Conservation (phyloP, 2,797 vertebrate genomes). For the Lagodon rhomboides region DNA sequence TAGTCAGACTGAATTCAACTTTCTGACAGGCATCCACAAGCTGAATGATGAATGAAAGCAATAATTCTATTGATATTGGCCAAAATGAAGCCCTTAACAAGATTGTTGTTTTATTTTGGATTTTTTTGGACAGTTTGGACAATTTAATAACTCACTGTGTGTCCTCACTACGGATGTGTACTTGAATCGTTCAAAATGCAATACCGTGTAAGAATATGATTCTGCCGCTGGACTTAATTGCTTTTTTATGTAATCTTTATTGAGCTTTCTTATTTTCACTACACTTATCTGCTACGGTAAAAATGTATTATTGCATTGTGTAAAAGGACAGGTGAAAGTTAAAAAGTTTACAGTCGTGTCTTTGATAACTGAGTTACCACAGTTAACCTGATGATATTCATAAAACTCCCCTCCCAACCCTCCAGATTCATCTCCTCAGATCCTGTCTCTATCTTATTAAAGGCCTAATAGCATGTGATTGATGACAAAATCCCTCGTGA, state of each 20-base stretch:
- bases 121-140: constrained; percentile 1
- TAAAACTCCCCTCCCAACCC: constrained; percentile 54
- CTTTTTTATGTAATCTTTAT: constrained; percentile 44
- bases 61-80: constrained; percentile 29
- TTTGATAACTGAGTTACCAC: constrained; percentile 51
- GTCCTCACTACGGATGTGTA: constrained; percentile 15
- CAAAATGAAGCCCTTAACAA: constrained; percentile 32
- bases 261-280: constrained; percentile 44
- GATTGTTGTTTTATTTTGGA: not conserved
- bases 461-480: constrained; percentile 80
- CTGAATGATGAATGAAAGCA: constrained; percentile 46
- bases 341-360: constrained; percentile 35
- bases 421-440: constrained; percentile 61
- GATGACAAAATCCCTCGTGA: constrained; percentile 75
- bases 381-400: constrained; percentile 63
- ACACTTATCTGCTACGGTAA: constrained; percentile 8
- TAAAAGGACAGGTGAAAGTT: constrained; percentile 28
- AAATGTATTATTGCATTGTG: constrained; percentile 31
- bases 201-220: constrained; percentile 25
- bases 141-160: constrained; percentile 31
- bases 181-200: constrained; percentile 31
- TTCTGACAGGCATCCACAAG: constrained; percentile 24
- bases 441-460: constrained; percentile 75
- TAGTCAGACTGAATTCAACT: constrained; percentile 20
- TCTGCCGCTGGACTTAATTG: constrained; percentile 10